Base-by-base conservation (phyloP, 2,797 vertebrate genomes). In the Sebastes elongatus region DNA sequence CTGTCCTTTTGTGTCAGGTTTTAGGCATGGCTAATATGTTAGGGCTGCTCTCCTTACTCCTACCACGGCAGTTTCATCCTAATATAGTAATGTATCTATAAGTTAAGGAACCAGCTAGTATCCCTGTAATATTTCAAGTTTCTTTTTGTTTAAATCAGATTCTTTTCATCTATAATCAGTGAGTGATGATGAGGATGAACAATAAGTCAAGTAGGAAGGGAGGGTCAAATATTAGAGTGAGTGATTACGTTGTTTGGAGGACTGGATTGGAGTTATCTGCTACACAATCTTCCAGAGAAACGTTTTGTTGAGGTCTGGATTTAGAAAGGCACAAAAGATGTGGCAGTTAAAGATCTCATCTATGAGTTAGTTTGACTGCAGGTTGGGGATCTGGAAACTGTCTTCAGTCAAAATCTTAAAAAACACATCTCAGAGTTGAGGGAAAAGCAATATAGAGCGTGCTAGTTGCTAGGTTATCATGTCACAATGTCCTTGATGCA, bases 301-400 rank as follows among this genome's bases (percentile, higher is more conserved):
- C 1, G 6, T 46, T 60, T 71, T 59, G 23, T 71, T 59, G 23
- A 42, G 33, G n/a, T 71, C 80, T 87, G 71, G 79, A 85, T 90
- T 90, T 90, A 66, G 16, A 81, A 77, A 71, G 84, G 85, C 71
- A 87, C 78, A 86, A 89, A 87, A 10, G 38, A 81, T 81, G 75
- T 81, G 75, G 80, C 71, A 10, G 25, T 65, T 66, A 56, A 73
- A 61, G 46, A 30, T 7, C 1, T 2, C 32, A n/a, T 30, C 1
- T 28, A 18, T 10, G 4, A 20, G 6, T 25, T 53, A 20, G 8
- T 57, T 79, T 64, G 5, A 20, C 20, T 67, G n/a, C 5, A 52
- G 10, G 20, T 22, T 62, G 27, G 25, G 66, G 0, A 49, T 57
- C 5, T 65, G 16, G 23, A 30, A 14, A 16, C n/a, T 32, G 9